Conservation (phyloP, 2,797 vertebrate species). For the Smutsia temminckii region DNA sequence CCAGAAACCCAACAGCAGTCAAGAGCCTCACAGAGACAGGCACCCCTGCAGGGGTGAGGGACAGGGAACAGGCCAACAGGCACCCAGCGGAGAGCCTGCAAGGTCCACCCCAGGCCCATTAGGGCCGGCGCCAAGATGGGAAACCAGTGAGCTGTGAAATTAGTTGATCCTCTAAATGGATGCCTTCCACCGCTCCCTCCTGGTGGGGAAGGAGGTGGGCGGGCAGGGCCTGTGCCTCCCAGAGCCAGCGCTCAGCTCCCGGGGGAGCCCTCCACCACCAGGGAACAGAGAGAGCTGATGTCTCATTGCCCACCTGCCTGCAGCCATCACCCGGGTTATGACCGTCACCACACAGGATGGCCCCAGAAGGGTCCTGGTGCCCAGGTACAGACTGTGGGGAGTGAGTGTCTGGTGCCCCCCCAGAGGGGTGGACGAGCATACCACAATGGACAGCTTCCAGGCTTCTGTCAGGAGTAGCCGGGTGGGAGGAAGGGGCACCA, state of each 20-base stretch:
- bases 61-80: accelerated
- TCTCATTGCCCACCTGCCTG: background rate
- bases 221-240: background rate
- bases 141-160: background rate
- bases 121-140: background rate
- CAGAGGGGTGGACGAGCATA: background rate
- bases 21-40: background rate
- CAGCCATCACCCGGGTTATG: background rate
- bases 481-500: background rate
- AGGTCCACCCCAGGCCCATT: background rate
- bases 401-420: background rate
- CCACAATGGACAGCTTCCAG: background rate
- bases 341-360: no score
- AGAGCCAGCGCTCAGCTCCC: background rate
- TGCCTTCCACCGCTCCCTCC: background rate
- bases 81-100: accelerated
- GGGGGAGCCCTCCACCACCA: no score
- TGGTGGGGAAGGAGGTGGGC: accelerated
- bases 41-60: background rate
- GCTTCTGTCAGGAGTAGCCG: background rate
- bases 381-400: background rate
- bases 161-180: accelerated
- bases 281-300: background rate
- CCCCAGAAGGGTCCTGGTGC: background rate
- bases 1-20: accelerated